Conservation (phyloP, 2,888 invertebrate species). For the Opisthograptis luteolata region DNA sequence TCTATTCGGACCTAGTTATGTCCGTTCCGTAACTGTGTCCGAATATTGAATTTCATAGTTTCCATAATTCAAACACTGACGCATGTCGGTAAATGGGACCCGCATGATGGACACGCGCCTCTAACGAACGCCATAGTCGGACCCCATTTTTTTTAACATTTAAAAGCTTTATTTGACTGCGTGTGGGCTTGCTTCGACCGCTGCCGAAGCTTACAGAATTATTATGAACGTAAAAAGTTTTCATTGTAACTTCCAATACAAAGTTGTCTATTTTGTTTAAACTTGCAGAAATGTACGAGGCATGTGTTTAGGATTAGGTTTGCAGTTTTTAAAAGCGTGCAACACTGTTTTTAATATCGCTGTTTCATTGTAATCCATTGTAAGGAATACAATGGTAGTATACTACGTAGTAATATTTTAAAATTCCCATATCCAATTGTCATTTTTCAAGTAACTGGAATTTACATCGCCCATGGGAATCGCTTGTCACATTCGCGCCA, state of each 20-base stretch:
- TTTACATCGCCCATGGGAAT: conserved; percentile 55
- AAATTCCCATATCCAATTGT: conserved; percentile 11
- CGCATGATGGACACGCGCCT: conserved; percentile 61
- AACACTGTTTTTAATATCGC: conserved; percentile 11
- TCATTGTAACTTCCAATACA: conserved; percentile 12
- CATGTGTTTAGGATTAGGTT: conserved; percentile 22
- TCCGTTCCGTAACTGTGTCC: conserved; percentile 10
- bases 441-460: conserved; percentile 34
- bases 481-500: conserved; percentile 52
- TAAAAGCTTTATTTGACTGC: conserved; percentile 45
- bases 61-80: conserved; percentile 38
- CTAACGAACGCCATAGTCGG: conserved; percentile 50
- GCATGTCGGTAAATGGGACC: conserved; percentile 51
- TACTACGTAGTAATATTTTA: conserved; percentile 17
- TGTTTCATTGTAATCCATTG: background rate
- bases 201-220: conserved; percentile 20
- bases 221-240: conserved; percentile 14
- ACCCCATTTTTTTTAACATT: conserved; percentile 49
- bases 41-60: conserved; percentile 8
- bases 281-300: conserved; percentile 15
- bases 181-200: conserved; percentile 52
- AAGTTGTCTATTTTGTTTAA: conserved; percentile 15
- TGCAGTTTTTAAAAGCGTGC: conserved; percentile 16
- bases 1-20: too few species aligned
- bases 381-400: background rate